These are phyloP conservation scores for Chromoteleia sp. DNA, from an alignment of 2,888 invertebrate genomes.

Conservation along the genomic window DNA sequence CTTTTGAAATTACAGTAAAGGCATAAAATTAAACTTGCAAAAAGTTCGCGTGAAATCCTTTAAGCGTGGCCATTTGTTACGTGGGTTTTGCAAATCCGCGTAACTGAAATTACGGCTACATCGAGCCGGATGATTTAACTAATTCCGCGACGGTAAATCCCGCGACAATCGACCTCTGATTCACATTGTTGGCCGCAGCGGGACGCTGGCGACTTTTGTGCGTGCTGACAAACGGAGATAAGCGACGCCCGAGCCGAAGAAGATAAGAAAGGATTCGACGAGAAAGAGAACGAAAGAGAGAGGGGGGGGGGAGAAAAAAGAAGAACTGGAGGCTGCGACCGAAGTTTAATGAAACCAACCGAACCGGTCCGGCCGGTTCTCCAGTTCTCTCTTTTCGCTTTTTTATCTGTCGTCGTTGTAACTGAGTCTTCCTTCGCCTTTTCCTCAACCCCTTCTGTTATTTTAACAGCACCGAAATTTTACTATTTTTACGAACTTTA, in stretches of 20 bases:
- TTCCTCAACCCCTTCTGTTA: constrained; percentile 56
- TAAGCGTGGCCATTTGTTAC: constrained; percentile 27
- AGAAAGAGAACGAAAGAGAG: constrained; percentile 60
- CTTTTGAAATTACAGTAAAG: background rate
- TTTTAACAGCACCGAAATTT: constrained; percentile 2
- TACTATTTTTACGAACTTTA: background rate
- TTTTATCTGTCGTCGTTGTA: constrained; percentile 65
- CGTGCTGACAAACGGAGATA: constrained; percentile 59
- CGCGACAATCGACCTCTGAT: constrained; percentile 47
- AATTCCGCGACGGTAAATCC: constrained; percentile 53
- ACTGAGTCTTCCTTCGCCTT: constrained; percentile 68
- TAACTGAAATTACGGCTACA: constrained; percentile 38
- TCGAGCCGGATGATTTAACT: constrained; percentile 58
- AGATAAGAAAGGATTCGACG: constrained; percentile 44
- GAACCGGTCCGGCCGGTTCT: constrained; percentile 69
- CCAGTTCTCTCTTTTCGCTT: constrained; percentile 61
- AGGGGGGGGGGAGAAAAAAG: constrained; percentile 30
- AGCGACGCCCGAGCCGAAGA: constrained; percentile 41
- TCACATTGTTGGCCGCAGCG: constrained; percentile 39
- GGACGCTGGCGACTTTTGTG: constrained; percentile 54
- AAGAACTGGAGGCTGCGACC: constrained; percentile 74
- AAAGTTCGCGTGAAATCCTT: constrained; percentile 28
- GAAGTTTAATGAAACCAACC: constrained; percentile 65
- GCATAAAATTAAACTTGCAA: constrained; percentile 1
- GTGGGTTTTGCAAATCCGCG: constrained; percentile 30